phyloP scores from a whole-genome alignment of 2,888 invertebrate genomes.

The Caradrina clavipalpis region DNA sequence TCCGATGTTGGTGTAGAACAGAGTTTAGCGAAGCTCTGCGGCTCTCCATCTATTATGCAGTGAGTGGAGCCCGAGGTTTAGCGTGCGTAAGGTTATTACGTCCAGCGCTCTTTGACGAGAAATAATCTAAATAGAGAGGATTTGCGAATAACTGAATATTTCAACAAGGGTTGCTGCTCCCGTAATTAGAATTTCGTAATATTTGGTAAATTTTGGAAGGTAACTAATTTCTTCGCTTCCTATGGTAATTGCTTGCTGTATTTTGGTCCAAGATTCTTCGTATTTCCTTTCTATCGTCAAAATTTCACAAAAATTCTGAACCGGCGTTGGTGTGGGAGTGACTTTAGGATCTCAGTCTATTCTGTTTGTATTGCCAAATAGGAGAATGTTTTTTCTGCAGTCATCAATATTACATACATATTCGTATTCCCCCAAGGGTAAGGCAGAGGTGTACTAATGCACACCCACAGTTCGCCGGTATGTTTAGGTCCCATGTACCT shows the following conservation, averaged over 20 bases:
- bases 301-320: no score
- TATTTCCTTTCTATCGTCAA: no score
- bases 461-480: no score
- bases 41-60: slow-evolving; percentile 44
- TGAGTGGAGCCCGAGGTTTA: slow-evolving; percentile 14
- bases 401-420: no score
- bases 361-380: no score
- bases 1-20: background rate
- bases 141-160: slow-evolving; percentile 44
- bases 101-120: slow-evolving; percentile 12
- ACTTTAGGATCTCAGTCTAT: no score
- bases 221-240: slow-evolving; percentile 1
- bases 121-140: slow-evolving; percentile 22
- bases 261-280: no score
- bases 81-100: slow-evolving; percentile 38
- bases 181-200: slow-evolving; percentile 23
- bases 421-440: no score
- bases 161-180: slow-evolving; percentile 7
- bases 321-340: no score
- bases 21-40: slow-evolving; percentile 35
- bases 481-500: no score
- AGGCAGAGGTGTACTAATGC: no score
- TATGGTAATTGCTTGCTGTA: background rate
- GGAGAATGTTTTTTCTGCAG: no score
- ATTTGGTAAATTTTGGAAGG: background rate